These are phyloP conservation scores for Morpho helenor DNA, from an alignment of 2,888 invertebrate species.

Conservation along the genomic window DNA sequence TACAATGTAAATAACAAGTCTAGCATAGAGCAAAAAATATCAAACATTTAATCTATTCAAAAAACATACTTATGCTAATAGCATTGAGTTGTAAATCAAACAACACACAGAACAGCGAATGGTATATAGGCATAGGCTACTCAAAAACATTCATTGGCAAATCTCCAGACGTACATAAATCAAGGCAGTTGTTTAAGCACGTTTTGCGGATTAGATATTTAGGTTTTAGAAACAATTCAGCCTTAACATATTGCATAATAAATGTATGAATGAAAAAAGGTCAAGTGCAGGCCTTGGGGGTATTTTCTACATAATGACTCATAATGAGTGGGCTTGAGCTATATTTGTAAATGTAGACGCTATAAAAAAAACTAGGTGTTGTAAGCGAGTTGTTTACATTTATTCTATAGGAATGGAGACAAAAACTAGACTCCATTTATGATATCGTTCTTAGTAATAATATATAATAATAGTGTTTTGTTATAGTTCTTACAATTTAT, in stretches of 20 bases:
- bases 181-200: constrained; percentile 25
- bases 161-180: constrained; percentile 25
- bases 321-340: constrained; percentile 18
- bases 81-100: constrained; percentile 13
- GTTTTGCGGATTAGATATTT: constrained; percentile 24
- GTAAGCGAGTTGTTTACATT: too few relatives aligned
- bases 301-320: constrained; percentile 14
- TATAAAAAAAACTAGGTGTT: neutral
- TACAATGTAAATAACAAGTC: constrained; percentile 7
- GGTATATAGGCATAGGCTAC: constrained; percentile 5
- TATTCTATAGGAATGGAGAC: too few relatives aligned
- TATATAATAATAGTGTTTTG: too few relatives aligned
- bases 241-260: constrained; percentile 20
- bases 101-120: neutral
- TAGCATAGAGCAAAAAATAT: neutral
- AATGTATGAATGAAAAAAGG: constrained; percentile 22
- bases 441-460: too few relatives aligned
- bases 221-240: constrained; percentile 21
- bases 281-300: constrained; percentile 17
- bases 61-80: neutral
- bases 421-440: too few relatives aligned
- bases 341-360: constrained; percentile 14
- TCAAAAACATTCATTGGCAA: constrained; percentile 28
- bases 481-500: too few relatives aligned
- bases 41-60: constrained; percentile 1